phyloP scores from a whole-genome alignment of 2,888 invertebrate species.

The Drosophila aldrichi region DNA sequence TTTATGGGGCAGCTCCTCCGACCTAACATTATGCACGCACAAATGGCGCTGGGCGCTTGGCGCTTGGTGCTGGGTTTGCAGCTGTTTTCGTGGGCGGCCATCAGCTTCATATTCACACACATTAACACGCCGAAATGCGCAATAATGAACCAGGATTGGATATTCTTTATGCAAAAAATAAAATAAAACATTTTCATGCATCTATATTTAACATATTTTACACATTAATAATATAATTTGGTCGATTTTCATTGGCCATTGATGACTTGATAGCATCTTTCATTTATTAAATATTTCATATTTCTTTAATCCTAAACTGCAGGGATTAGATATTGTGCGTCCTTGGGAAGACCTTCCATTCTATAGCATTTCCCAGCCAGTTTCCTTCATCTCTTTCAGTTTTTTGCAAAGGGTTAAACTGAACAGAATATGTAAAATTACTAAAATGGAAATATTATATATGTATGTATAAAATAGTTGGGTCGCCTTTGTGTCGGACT shows the following conservation, averaged over 20 bases:
- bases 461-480: conserved; percentile 63
- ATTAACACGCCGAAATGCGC: conserved; percentile 50
- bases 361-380: neutral
- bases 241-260: neutral
- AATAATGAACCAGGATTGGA: conserved; percentile 49
- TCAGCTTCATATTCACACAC: conserved; percentile 60
- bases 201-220: conserved; percentile 21
- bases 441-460: conserved; percentile 18
- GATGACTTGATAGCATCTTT: neutral
- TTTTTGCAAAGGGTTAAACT: conserved; percentile 25
- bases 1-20: conserved; percentile 65
- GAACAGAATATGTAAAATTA: conserved; percentile 23
- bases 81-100: conserved; percentile 38
- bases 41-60: conserved; percentile 60
- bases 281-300: neutral
- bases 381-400: neutral
- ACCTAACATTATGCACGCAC: conserved; percentile 57
- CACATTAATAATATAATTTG: neutral
- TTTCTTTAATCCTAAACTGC: neutral
- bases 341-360: neutral
- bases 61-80: conserved; percentile 52
- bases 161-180: conserved; percentile 5
- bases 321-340: neutral
- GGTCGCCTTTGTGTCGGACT: conserved; percentile 60
- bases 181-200: neutral